Evolutionary conservation across 92 coral and sea anemone genomes (phyloP).

Genomic region (Paragorgia papillata): DNA sequence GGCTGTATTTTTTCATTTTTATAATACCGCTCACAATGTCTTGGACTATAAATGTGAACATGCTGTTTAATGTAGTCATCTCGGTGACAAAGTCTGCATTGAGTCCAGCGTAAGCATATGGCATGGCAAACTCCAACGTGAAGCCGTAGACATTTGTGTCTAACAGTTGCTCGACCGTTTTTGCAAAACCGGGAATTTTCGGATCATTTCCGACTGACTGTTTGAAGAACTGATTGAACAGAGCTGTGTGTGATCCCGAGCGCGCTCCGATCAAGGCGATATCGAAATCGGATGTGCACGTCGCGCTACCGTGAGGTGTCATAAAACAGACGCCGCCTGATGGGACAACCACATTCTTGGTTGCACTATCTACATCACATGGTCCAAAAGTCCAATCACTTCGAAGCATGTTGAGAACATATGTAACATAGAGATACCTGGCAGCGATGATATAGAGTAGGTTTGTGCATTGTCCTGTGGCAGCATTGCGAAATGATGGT

Average conservation of each 20-base stretch:
- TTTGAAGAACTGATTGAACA: conserved; percentile 60
- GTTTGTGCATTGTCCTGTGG: conserved; percentile 30
- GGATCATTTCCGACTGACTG: conserved; percentile 24
- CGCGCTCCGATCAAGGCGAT: conserved; percentile 72
- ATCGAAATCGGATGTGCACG: conserved; percentile 78
- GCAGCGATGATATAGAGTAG: conserved; percentile 75
- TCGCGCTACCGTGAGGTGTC: conserved; percentile 61
- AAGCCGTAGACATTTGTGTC: conserved; percentile 83
- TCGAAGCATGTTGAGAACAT: conserved; percentile 51
- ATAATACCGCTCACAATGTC: conserved; percentile 67
- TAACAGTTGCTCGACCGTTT: conserved; percentile 66
- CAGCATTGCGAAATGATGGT: conserved; percentile 16
- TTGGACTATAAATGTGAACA: conserved; percentile 46
- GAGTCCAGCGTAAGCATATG: conserved; percentile 48
- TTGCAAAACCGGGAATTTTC: conserved; percentile 48
- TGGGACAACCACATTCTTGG: conserved; percentile 41
- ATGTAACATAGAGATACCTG: conserved; percentile 64
- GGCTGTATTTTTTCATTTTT: conserved; percentile 65
- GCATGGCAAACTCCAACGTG: conserved; percentile 75
- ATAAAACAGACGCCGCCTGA: conserved; percentile 49
- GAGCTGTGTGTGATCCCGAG: conserved; percentile 60
- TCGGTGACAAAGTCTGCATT: conserved; percentile 37
- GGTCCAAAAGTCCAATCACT: conserved; percentile 35
- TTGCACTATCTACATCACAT: conserved; percentile 22
- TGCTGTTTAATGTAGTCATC: conserved; percentile 23